These are phyloP conservation scores for Heliangelus exortis DNA, from an alignment of 2,797 vertebrate species.

Conservation along the genomic window DNA sequence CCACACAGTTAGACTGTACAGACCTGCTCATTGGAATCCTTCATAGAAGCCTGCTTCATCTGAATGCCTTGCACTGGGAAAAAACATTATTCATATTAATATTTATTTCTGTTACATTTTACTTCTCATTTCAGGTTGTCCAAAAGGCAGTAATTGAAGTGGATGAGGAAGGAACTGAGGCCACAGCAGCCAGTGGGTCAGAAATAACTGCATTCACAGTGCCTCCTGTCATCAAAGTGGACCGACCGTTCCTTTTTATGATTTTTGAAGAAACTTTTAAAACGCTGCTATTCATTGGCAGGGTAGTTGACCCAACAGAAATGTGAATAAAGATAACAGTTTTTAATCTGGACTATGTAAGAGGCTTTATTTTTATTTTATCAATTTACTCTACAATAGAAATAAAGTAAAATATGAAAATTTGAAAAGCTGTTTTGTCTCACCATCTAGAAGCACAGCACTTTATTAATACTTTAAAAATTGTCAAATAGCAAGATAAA, in stretches of 20 bases:
- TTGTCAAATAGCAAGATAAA: not conserved
- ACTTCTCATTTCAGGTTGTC: constrained; percentile 79
- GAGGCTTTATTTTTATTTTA: constrained; percentile 12
- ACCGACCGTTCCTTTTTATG: constrained; percentile 90
- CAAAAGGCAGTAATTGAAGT: constrained; percentile 90
- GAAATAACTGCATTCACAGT: constrained; percentile 84
- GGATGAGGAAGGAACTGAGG: constrained; percentile 88
- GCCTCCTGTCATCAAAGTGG: constrained; percentile 80
- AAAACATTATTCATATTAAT: not conserved
- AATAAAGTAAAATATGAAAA: not conserved
- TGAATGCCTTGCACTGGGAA: not conserved
- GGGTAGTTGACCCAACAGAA: constrained; percentile 87
- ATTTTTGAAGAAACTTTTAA: constrained; percentile 89
- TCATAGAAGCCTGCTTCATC: not conserved
- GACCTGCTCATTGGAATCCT: not conserved
- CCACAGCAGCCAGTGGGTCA: constrained; percentile 76
- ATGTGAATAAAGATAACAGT: constrained; percentile 51
- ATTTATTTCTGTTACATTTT: not conserved
- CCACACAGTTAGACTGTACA: not conserved
- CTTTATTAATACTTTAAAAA: not conserved
- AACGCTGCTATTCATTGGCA: constrained; percentile 89
- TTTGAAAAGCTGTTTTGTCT: not conserved
- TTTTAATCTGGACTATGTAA: not conserved
- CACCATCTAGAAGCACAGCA: not conserved
- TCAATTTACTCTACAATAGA: constrained; percentile 23